Evolutionary conservation across 92 coral and sea anemone species (phyloP).

Genomic region (Virgularia gustaviana): DNA sequence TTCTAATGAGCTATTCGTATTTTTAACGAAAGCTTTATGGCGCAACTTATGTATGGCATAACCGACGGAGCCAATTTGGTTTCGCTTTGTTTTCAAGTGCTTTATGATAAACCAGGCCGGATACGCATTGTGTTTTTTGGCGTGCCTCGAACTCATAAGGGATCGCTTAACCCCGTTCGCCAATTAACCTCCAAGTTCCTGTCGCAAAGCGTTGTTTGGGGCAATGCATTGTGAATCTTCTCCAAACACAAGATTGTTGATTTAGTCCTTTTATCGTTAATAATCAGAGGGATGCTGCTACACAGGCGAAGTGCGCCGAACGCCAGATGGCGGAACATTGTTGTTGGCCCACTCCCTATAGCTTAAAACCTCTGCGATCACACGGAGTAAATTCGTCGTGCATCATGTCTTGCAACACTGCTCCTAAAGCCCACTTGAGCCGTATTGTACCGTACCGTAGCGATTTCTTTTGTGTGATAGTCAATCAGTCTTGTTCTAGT

Average conservation of each 20-base stretch:
- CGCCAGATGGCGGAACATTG: too few species aligned
- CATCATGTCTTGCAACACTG: too few species aligned
- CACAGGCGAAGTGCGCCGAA: neutral
- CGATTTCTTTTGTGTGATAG: too few species aligned
- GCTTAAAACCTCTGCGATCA: neutral
- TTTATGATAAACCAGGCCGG: neutral
- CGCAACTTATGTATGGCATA: too few species aligned
- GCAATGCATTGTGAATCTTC: neutral
- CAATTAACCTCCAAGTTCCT: conserved; percentile 1
- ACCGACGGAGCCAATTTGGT: neutral
- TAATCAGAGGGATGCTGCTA: neutral
- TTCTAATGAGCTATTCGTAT: too few species aligned
- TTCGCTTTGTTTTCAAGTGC: neutral
- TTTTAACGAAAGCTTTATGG: too few species aligned
- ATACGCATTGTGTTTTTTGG: too few species aligned
- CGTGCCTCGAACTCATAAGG: neutral
- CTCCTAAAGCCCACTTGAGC: too few species aligned
- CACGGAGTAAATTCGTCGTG: too few species aligned
- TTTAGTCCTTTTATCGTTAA: neutral
- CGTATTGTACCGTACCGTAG: too few species aligned
- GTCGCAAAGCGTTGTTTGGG: neutral
- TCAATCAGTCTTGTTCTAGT: too few species aligned
- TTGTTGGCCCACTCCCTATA: too few species aligned
- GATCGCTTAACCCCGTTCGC: neutral
- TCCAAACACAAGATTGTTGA: neutral